Evolutionary conservation across 1,140 invertebrate species (phyloP).

Genomic region (Rhyacophila brunnea): DNA sequence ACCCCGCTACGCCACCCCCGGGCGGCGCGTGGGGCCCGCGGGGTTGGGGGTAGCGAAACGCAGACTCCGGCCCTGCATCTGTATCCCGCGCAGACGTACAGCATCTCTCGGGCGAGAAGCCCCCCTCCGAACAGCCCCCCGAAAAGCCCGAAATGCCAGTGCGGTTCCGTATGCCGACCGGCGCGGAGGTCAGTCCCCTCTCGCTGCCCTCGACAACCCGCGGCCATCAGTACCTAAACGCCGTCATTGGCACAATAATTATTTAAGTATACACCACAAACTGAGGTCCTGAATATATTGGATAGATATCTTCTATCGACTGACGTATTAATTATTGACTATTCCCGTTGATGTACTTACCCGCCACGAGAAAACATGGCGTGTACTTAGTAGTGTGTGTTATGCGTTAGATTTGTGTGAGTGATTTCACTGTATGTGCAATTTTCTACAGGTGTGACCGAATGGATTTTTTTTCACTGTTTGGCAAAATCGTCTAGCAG

Average conservation of each 20-base stretch:
- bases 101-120: neutral
- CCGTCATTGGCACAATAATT: too few species aligned
- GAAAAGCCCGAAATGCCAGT: constrained; percentile 5
- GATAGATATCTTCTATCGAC: too few species aligned
- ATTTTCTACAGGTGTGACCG: constrained; percentile 23
- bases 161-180: constrained; percentile 13
- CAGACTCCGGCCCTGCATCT: neutral
- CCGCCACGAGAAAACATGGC: constrained; percentile 1
- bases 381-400: constrained; percentile 14
- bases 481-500: too few species aligned
- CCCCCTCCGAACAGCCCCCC: neutral
- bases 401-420: neutral
- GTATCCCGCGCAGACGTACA: neutral
- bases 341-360: neutral
- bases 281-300: too few species aligned
- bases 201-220: neutral
- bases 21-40: neutral
- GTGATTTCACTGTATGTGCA: constrained; percentile 23
- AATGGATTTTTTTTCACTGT: neutral
- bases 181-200: constrained; percentile 6
- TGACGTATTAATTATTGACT: too few species aligned
- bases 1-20: too few species aligned
- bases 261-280: too few species aligned
- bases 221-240: too few species aligned
- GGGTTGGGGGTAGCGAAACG: neutral